Evolutionary conservation across 2,888 invertebrate species (phyloP).

Genomic region (Rhagonycha lutea): DNA sequence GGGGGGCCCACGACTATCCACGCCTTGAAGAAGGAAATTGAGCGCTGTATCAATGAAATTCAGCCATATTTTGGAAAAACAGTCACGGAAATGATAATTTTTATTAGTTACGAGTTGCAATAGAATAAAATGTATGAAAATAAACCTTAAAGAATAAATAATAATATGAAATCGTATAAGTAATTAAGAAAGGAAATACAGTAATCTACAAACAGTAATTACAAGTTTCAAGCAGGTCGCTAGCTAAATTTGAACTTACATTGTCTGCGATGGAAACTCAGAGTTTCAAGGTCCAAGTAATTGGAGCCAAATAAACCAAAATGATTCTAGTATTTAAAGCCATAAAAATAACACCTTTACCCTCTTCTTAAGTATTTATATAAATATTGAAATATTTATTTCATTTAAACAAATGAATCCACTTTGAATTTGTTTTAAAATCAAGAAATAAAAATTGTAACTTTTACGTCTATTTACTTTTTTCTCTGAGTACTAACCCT

Average conservation of each 20-base stretch:
- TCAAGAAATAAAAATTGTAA: neutral
- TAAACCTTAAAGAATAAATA: too few relatives aligned
- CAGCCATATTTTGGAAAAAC: too few relatives aligned
- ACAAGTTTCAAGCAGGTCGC: neutral
- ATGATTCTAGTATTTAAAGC: neutral
- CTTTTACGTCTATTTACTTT: neutral
- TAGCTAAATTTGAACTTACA: neutral
- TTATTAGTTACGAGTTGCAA: too few relatives aligned
- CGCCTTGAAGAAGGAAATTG: too few relatives aligned
- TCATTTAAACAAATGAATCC: neutral
- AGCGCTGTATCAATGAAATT: too few relatives aligned
- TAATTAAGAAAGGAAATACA: neutral
- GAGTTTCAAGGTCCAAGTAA: neutral
- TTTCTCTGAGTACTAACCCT: neutral
- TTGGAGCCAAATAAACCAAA: neutral
- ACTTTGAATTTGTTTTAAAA: neutral
- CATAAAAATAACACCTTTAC: neutral
- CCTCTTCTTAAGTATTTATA: too few relatives aligned
- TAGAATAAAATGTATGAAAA: too few relatives aligned
- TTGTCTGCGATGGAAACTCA: neutral
- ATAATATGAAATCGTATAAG: neutral
- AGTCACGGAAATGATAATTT: too few relatives aligned
- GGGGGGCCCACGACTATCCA: too few relatives aligned
- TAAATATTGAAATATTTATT: neutral
- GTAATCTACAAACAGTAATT: neutral